phyloP scores from a whole-genome alignment of 2,113 vertebrate species.

The Brienomyrus brachyistius region DNA sequence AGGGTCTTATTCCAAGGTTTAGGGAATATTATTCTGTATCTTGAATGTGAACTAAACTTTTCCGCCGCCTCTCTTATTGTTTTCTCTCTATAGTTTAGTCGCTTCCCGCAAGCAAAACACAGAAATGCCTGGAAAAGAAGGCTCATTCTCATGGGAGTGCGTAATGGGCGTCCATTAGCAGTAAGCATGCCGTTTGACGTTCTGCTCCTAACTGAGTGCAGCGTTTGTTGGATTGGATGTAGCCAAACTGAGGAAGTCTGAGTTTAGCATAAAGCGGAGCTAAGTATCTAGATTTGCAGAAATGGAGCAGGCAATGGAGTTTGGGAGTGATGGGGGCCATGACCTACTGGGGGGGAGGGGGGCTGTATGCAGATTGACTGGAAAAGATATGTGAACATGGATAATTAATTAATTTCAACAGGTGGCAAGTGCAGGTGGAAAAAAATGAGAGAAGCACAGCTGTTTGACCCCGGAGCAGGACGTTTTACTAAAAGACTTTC shows the following conservation, averaged over 20 bases:
- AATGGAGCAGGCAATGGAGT: neutral
- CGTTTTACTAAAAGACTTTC: neutral
- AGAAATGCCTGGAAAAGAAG: neutral
- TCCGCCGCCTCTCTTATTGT: neutral
- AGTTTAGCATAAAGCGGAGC: neutral
- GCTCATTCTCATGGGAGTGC: neutral
- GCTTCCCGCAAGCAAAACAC: neutral
- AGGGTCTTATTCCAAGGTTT: neutral
- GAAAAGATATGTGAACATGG: neutral
- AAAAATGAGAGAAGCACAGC: neutral
- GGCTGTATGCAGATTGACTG: neutral
- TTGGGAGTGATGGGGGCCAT: neutral
- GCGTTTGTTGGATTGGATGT: neutral
- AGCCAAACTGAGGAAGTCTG: too few relatives aligned
- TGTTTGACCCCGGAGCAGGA: neutral
- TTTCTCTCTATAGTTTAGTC: neutral
- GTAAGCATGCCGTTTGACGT: neutral
- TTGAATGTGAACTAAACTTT: constrained; percentile 24
- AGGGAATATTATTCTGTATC: constrained; percentile 33
- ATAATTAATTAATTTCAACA: neutral
- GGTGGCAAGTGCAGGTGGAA: neutral
- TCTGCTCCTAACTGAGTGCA: neutral
- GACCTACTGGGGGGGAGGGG: neutral
- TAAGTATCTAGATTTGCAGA: neutral
- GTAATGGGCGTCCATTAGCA: neutral